A percentile compares a stretch with the other conserved stretches of the same genome.
phyloP scores from a whole-genome alignment of 1,140 invertebrate genomes.

The Dreissena rostriformis region DNA sequence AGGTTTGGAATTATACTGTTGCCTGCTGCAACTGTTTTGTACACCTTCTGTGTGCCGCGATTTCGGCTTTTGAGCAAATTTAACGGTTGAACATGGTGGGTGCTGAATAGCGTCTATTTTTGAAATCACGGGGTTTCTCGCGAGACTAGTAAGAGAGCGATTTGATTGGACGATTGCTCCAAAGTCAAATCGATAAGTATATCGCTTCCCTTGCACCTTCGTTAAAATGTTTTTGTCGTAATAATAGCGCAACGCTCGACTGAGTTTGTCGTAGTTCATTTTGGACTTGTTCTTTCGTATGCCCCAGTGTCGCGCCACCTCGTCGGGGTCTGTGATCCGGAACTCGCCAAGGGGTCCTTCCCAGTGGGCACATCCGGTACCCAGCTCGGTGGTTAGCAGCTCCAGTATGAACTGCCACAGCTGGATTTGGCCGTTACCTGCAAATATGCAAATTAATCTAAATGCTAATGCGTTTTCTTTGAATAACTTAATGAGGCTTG shows the following conservation, averaged over 20 bases:
- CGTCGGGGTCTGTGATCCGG: slow-evolving; percentile 97
- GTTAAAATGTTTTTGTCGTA: slow-evolving; percentile 99
- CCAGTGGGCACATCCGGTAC: slow-evolving; percentile 98
- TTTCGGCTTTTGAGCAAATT: slow-evolving; percentile 21
- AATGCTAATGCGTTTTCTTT: too few species aligned
- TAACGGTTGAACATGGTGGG: slow-evolving; percentile 18
- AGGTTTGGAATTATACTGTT: background rate
- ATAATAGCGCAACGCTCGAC: slow-evolving; percentile 87
- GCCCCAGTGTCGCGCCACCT: slow-evolving; percentile 97
- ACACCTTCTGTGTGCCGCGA: background rate
- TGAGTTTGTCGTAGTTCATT: slow-evolving; percentile 95
- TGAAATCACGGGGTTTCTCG: slow-evolving; percentile 24
- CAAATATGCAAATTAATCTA: background rate
- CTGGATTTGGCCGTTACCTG: slow-evolving; percentile 78
- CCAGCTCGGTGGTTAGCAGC: slow-evolving; percentile 92
- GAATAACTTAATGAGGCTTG: too few species aligned
- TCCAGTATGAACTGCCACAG: slow-evolving; percentile 98
- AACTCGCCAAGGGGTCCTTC: slow-evolving; percentile 99
- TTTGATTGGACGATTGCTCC: slow-evolving; percentile 44
- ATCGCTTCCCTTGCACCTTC: slow-evolving; percentile 95
- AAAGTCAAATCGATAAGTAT: slow-evolving; percentile 79
- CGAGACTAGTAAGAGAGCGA: slow-evolving; percentile 33
- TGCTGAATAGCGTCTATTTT: slow-evolving; percentile 50
- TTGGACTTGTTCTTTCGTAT: slow-evolving; percentile 96
- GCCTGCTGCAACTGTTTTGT: background rate